Base-by-base conservation (phyloP, 2,888 invertebrate genomes). In the Tortrix viridana region DNA sequence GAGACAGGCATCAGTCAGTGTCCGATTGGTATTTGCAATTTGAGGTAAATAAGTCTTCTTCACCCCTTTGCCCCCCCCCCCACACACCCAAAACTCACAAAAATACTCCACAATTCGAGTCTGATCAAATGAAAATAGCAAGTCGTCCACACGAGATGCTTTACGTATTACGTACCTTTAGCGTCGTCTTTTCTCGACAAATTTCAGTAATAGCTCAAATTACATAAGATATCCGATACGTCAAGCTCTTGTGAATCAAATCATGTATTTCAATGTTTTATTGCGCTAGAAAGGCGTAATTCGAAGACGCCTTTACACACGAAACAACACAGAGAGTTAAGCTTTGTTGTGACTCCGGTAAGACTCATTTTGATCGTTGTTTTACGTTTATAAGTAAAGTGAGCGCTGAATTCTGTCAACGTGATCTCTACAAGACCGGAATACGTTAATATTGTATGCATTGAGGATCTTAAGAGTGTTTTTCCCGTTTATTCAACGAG, bases 381-480 rank as follows among this genome's bases (percentile, higher is more conserved):
- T 2, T 9, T 18, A 32, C 46, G 26, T 53, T 23, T 46, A 16
- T 58, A 53, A 62, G 62, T 58, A 52, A 58, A 53, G 26, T 23
- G 43, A n/a, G 56, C 37, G 56, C 41, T 63, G 57, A 58, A 58
- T 58, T 57, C 63, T 53, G 63, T 63, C 63, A 63, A 63, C 57
- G 58, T 49, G 18, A 58, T n/a, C 26, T 18, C 16, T 26, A 58
- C 63, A 26, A 58, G 53, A 58, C 58, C 46, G 48, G 63, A 57
- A 58, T 63, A 58, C 58, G 58, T 63, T 53, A 63, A 63, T 63
- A 63, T 63, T 63, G 58, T 63, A 63, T 53, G 57, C 63, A 53
- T 63, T 63, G 63, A 47, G 50, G 47, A 58, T 48, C 57, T 63
- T 46, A 23, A 18, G 32, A 38, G 46, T 18, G 41, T 53, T 48